A percentile compares a stretch with the other conserved stretches of the same genome.
phyloP scores from a whole-genome alignment of 2,888 invertebrate species.

The Cylindroiulus punctatus region DNA sequence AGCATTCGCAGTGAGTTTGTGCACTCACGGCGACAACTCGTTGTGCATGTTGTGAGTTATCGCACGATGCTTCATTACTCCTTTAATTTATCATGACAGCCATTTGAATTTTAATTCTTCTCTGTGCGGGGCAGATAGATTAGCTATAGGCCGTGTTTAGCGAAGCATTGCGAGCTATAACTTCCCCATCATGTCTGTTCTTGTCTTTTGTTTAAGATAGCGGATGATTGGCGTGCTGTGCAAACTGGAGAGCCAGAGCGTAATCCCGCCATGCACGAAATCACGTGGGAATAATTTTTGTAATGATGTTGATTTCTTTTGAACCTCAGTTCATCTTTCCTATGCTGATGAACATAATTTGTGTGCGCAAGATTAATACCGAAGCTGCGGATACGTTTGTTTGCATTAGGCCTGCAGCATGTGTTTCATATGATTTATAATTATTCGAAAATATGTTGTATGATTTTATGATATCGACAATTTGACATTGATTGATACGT shows the following conservation, averaged over 20 bases:
- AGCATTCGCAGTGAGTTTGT: neutral
- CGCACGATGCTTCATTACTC: constrained; percentile 50
- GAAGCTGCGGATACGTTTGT: too few relatives aligned
- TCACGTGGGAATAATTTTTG: constrained; percentile 29
- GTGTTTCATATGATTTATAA: too few relatives aligned
- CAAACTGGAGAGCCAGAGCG: neutral
- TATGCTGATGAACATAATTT: neutral
- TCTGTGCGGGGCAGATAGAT: constrained; percentile 17
- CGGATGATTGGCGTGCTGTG: constrained; percentile 9
- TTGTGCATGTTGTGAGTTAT: neutral
- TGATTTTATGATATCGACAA: too few relatives aligned
- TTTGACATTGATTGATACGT: neutral
- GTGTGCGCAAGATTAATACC: too few relatives aligned
- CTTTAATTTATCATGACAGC: constrained; percentile 54
- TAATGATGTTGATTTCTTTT: constrained; percentile 37
- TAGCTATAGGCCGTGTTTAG: constrained; percentile 12
- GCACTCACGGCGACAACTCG: neutral
- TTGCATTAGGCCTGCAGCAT: too few relatives aligned
- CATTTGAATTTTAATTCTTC: constrained; percentile 48
- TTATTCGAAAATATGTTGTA: too few relatives aligned
- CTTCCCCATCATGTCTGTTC: constrained; percentile 10
- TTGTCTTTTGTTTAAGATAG: constrained; percentile 40
- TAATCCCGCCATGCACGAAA: neutral
- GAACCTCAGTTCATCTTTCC: neutral
- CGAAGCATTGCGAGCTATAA: constrained; percentile 1